Evolutionary conservation across 2,888 invertebrate species (phyloP), one percentile per base, ranked within the genome.

Genomic region (Leptopilina drosophilae): DNA sequence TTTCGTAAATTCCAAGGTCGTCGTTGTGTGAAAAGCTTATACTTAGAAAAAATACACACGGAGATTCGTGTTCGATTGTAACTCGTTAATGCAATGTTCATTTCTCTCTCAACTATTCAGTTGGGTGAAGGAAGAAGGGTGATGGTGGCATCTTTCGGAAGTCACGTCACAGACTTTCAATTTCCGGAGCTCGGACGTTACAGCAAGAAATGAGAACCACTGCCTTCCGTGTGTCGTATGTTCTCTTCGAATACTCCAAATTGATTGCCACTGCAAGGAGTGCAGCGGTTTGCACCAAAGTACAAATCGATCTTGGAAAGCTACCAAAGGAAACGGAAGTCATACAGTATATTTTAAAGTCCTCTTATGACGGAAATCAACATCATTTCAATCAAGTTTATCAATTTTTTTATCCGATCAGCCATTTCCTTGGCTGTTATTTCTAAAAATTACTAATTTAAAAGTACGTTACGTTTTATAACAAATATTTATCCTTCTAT

Each of bases 141-240:
- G 80, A 59, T 80, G 78, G 82, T 81, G 82, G 80, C 82, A 79
- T 83, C 77, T 82, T 78, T 78, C 81, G 82, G 82, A 82, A 82
- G 83, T 83, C 83, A 83, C 83, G 83, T 83, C 81, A 83, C 82
- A 81, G 82, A 83, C 81, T 83, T 82, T 82, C 82, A 83, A 83
- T 83, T 83, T 83, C 83, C 83, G 82, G 82, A 76, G 78, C 81
- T 79, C 64, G 82, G 83, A 81, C 81, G 80, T 73, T 73, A 9
- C 73, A 40, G 56, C 33, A 59, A 73, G 56, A 11, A 73, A 73
- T 73, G 73, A 76, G 82, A 81, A 80, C 77, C 81, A 77, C 81
- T 80, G 83, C 81, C 82, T 80, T 83, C 82, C 83, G 81, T 80
- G 78, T 82, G 82, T 73, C 73, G 73, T 73, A 15, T 56, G 40